Evolutionary conservation across 2,113 vertebrate genomes (phyloP).

Genomic region (Silurus asotus): DNA sequence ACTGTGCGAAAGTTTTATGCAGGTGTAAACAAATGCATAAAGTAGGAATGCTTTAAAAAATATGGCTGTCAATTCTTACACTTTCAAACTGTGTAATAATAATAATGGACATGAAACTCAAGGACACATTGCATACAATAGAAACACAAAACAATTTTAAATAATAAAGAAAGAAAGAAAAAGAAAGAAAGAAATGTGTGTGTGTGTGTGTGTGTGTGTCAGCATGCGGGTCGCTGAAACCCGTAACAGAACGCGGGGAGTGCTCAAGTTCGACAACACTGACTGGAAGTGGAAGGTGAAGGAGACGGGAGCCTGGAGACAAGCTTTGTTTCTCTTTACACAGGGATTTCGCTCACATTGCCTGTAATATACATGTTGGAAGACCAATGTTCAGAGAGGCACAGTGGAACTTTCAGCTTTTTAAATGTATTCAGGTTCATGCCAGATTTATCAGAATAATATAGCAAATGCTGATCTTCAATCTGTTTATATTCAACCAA

Average conservation of each 20-base stretch:
- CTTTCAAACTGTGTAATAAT: too few relatives aligned
- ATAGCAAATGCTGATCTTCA: not conserved
- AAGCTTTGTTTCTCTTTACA: constrained; percentile 71
- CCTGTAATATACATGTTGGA: constrained; percentile 61
- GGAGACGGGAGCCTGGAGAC: constrained; percentile 75
- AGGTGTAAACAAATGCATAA: too few relatives aligned
- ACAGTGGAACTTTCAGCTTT: not conserved
- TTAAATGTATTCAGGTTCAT: not conserved
- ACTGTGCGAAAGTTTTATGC: too few relatives aligned
- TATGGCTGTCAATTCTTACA: too few relatives aligned
- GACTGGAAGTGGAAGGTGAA: constrained; percentile 85
- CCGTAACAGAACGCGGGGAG: constrained; percentile 78
- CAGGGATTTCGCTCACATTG: constrained; percentile 85
- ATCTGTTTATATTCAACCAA: not conserved
- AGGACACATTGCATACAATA: too few relatives aligned
- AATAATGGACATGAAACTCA: too few relatives aligned
- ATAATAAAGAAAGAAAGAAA: too few relatives aligned
- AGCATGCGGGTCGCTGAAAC: constrained; percentile 73
- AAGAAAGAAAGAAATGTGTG: too few relatives aligned
- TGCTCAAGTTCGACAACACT: constrained; percentile 76
- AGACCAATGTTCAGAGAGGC: not conserved
- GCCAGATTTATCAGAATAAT: not conserved
- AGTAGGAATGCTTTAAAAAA: too few relatives aligned
- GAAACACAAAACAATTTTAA: too few relatives aligned
- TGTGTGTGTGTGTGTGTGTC: too few relatives aligned